phyloP scores from a whole-genome alignment of 2,797 vertebrate genomes.

The Scarus forsteni region DNA sequence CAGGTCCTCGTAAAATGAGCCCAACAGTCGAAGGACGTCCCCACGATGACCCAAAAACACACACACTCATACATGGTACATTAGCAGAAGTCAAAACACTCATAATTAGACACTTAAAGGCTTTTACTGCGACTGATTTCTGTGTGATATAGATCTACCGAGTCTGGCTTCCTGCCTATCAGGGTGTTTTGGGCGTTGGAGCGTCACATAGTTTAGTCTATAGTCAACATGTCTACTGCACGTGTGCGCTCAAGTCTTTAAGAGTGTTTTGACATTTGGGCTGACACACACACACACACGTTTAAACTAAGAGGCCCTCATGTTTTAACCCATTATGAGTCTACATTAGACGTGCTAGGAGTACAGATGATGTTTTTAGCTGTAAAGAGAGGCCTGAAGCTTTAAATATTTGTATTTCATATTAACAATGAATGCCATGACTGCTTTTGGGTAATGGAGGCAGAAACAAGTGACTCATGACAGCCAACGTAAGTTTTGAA shows the following conservation, averaged over 20 bases:
- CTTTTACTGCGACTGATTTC: not conserved
- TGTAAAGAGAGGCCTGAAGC: no score
- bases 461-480: no score
- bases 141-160: conserved; percentile 16
- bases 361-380: no score
- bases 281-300: not conserved
- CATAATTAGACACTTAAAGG: conserved; percentile 22
- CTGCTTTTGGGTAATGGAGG: no score
- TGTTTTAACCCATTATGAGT: no score
- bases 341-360: no score
- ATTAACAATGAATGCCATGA: no score
- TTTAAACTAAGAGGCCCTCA: not conserved
- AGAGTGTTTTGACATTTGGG: conserved; percentile 22
- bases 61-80: not conserved
- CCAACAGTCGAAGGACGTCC: not conserved
- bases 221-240: not conserved
- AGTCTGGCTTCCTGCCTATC: conserved; percentile 41
- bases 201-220: conserved; percentile 38
- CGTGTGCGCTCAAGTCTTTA: not conserved
- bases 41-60: conserved; percentile 5
- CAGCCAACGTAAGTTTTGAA: no score
- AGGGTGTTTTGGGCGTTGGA: conserved; percentile 56
- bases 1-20: conserved; percentile 1
- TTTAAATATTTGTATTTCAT: no score
- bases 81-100: conserved; percentile 37